These are phyloP conservation scores for Mastacembelus armatus DNA, from an alignment of 2,797 vertebrate genomes.

Conservation along the genomic window DNA sequence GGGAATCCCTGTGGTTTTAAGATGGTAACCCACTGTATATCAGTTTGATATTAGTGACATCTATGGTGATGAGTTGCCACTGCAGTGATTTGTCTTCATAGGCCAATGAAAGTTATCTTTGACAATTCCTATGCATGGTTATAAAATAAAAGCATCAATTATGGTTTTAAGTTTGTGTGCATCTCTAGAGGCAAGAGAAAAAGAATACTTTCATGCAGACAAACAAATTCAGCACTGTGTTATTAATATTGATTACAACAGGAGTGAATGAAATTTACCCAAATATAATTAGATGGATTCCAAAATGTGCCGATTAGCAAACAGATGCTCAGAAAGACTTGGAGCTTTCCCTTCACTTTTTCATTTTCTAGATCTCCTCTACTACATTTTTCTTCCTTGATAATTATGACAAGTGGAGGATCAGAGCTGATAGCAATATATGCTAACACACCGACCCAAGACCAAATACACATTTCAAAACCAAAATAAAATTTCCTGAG, in stretches of 20 bases:
- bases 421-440: background rate
- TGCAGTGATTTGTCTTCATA: constrained; percentile 10
- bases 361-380: background rate
- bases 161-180: background rate
- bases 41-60: constrained; percentile 41
- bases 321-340: background rate
- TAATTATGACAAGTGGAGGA: background rate
- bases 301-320: too few species aligned
- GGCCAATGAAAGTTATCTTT: background rate
- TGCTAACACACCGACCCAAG: too few species aligned
- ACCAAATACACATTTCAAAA: too few species aligned
- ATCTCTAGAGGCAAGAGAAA: too few species aligned
- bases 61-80: constrained; percentile 28
- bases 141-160: constrained; percentile 1
- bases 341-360: background rate
- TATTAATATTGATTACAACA: background rate
- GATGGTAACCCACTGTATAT: constrained; percentile 5
- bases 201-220: background rate
- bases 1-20: constrained; percentile 71
- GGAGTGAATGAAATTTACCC: constrained; percentile 1
- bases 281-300: constrained; percentile 10
- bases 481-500: too few species aligned
- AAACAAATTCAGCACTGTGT: background rate
- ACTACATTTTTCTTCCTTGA: background rate
- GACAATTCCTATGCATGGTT: background rate